phyloP scores from a whole-genome alignment of 1,140 invertebrate species.

The Lerema accius region DNA sequence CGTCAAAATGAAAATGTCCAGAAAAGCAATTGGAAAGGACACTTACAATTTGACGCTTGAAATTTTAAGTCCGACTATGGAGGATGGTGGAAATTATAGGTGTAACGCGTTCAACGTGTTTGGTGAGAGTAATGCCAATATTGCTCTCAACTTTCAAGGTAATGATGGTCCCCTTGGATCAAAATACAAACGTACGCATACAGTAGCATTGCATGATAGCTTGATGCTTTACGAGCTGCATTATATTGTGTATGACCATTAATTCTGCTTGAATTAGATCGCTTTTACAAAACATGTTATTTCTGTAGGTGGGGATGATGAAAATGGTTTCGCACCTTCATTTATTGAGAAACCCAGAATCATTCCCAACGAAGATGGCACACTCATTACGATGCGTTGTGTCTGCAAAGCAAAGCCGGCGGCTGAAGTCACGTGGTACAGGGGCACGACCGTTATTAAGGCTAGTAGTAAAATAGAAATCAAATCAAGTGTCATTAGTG shows the following conservation, averaged over 20 bases:
- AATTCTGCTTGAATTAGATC: background rate
- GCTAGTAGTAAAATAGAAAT: conserved; percentile 94
- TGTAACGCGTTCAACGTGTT: conserved; percentile 99
- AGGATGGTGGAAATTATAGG: conserved; percentile 98
- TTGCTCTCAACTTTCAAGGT: conserved; percentile 99
- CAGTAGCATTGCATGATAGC: conserved; percentile 75
- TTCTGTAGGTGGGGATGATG: conserved; percentile 91
- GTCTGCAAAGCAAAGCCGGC: conserved; percentile 96
- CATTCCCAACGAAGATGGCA: conserved; percentile 97
- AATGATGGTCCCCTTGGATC: conserved; percentile 71
- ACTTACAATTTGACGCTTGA: conserved; percentile 95
- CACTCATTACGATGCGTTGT: conserved; percentile 97
- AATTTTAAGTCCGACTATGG: conserved; percentile 95
- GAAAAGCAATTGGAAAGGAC: conserved; percentile 94
- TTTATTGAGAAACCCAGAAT: conserved; percentile 98
- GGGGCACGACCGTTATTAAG: conserved; percentile 92
- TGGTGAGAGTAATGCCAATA: conserved; percentile 99
- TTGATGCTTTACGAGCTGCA: conserved; percentile 70
- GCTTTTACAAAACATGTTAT: conserved; percentile 22
- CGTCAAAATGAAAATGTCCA: conserved; percentile 92
- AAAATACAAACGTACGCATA: conserved; percentile 72
- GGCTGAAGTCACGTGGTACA: conserved; percentile 95
- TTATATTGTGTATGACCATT: conserved; percentile 41
- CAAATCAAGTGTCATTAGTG: conserved; percentile 88
- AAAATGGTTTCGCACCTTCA: conserved; percentile 94